A percentile compares a stretch with the other conserved stretches of the same genome.
These are phyloP conservation scores for Ectropis grisescens DNA, from an alignment of 1,140 invertebrate species.

Conservation along the genomic window DNA sequence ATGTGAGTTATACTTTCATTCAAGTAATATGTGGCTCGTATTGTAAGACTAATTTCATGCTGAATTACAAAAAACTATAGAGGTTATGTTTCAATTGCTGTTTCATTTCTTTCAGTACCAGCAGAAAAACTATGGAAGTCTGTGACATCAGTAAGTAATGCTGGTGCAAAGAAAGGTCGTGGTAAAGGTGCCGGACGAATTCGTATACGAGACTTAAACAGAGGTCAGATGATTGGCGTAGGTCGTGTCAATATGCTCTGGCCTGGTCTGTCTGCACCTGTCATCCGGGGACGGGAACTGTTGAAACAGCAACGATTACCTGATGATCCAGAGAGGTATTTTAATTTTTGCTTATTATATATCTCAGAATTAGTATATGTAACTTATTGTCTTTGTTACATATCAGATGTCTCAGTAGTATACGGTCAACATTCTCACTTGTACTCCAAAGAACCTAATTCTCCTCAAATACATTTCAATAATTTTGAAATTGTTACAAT, in stretches of 20 bases:
- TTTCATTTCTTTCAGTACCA: slow-evolving; percentile 74
- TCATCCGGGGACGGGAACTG: slow-evolving; percentile 83
- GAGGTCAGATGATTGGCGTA: slow-evolving; percentile 89
- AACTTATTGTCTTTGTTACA: too few species aligned
- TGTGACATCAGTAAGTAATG: slow-evolving; percentile 95
- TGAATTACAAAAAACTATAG: too few species aligned
- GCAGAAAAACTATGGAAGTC: slow-evolving; percentile 94
- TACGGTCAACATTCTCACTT: too few species aligned
- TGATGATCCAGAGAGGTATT: slow-evolving; percentile 77
- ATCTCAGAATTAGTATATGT: too few species aligned
- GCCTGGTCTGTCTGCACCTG: slow-evolving; percentile 91
- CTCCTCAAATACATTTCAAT: too few species aligned
- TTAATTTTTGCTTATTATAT: slow-evolving; percentile 3
- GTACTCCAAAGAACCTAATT: too few species aligned
- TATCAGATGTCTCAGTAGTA: too few species aligned
- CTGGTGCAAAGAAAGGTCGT: slow-evolving; percentile 94
- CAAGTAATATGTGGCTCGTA: too few species aligned
- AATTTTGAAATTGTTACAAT: too few species aligned
- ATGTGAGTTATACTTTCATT: slow-evolving; percentile 35
- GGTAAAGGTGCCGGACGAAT: slow-evolving; percentile 84
- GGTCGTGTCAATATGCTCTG: slow-evolving; percentile 90
- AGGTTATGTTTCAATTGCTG: too few species aligned
- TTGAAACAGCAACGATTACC: slow-evolving; percentile 78
- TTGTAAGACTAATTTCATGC: too few species aligned
- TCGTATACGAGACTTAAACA: slow-evolving; percentile 87